Evolutionary conservation across 2,888 invertebrate species (phyloP).

Genomic region (Himalopsyche anomala): DNA sequence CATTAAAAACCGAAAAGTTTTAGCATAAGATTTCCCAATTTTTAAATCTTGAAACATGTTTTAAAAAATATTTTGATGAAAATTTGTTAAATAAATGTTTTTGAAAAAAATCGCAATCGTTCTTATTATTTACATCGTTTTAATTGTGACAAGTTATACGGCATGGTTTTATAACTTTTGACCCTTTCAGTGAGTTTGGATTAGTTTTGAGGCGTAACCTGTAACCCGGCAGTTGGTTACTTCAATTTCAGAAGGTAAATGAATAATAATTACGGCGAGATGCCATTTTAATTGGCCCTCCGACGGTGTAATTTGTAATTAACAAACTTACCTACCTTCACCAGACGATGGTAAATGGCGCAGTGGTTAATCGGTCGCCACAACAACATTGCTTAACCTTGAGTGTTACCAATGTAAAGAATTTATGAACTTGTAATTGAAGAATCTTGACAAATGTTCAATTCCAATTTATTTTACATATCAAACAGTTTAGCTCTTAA

Average conservation of each 20-base stretch:
- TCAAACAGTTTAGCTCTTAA: too few species aligned
- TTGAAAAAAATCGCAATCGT: too few species aligned
- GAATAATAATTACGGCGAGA: conserved; percentile 62
- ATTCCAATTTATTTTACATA: too few species aligned
- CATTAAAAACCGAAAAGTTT: too few species aligned
- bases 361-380: not conserved
- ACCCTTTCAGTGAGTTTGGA: not conserved
- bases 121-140: not conserved
- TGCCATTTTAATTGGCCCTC: conserved; percentile 61
- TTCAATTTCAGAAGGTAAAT: conserved; percentile 61
- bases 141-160: not conserved
- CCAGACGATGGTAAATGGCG: conserved; percentile 44
- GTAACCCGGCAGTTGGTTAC: conserved; percentile 53
- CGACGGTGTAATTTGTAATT: conserved; percentile 60
- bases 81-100: too few species aligned
- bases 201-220: conserved; percentile 39
- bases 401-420: too few species aligned
- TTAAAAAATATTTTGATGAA: too few species aligned
- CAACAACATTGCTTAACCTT: not conserved
- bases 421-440: too few species aligned
- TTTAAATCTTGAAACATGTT: too few species aligned
- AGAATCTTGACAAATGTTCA: too few species aligned
- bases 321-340: conserved; percentile 52
- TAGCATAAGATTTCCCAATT: too few species aligned
- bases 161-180: not conserved